Evolutionary conservation across 2,888 invertebrate species (phyloP).

Genomic region (Lepidocyrtinus sp.): DNA sequence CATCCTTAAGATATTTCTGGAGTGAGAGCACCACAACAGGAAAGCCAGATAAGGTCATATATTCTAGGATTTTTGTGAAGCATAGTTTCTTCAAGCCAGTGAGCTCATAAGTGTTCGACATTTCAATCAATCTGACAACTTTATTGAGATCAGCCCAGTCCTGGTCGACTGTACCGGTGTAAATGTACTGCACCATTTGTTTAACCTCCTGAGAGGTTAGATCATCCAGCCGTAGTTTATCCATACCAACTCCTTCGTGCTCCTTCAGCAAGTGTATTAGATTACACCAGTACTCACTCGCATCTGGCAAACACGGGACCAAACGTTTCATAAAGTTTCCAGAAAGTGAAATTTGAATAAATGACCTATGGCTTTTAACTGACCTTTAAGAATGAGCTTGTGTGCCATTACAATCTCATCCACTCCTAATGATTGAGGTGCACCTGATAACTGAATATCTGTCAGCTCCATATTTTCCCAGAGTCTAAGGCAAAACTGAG

Average conservation of each 20-base stretch:
- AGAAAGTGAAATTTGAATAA: no score
- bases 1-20: not conserved
- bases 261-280: no score
- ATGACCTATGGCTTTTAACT: no score
- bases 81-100: not conserved
- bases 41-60: not conserved
- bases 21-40: not conserved
- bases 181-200: constrained; percentile 32
- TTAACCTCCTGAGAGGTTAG: not conserved
- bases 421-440: no score
- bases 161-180: constrained; percentile 23
- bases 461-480: not conserved
- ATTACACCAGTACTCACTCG: no score
- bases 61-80: not conserved
- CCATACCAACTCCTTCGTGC: no score
- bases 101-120: constrained; percentile 24
- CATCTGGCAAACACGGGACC: no score
- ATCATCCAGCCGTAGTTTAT: constrained; percentile 23
- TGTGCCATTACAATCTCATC: constrained; percentile 6
- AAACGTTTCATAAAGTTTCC: no score
- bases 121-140: not conserved
- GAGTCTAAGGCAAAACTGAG: no score
- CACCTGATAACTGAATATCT: constrained; percentile 31
- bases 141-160: constrained; percentile 21
- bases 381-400: constrained; percentile 11